Base-by-base conservation (phyloP, 2,888 invertebrate species). In the Lycia hirtaria region DNA sequence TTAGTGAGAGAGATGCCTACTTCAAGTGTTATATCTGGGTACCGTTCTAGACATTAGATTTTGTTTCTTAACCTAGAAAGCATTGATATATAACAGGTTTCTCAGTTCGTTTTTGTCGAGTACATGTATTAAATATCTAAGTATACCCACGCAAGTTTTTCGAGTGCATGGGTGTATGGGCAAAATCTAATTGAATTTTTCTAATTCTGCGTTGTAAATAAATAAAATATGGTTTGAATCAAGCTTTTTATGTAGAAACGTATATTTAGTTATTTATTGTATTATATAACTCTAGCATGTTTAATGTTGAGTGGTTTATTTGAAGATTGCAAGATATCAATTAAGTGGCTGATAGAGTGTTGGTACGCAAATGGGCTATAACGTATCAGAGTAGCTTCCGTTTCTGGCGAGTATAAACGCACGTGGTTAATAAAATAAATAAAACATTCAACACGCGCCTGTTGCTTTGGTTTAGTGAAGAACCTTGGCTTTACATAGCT, bases 341-440 rank as follows among this genome's bases (percentile, higher is more conserved):
- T 49, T 48, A 63, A 62, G 63, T 49, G 44, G 52, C 56, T 64
- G 60, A 54, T 63, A 57, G 69, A 68, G 67, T 72, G 62, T 68
- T 67, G 72, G 65, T 69, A 68, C 72, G 72, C 74, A 70, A 71
- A 72, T 65, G 60, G 56, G 63, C 62, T 72, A 70, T 72, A 76
- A 64, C 72, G 72, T 73, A 73, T 68, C 67, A 72, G 60, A 68
- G 65, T 73, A 73, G 71, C 76, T 80, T 82, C 80, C 79, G 76
- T 71, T 78, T 65, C 65, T 62, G 71, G 71, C 64, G 62, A 75
- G 73, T 70, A 74, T 81, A 83, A 80, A 78, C 80, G 71, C 73
- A 68, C 73, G 79, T 74, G 74, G 82, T 80, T 78, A 72, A 82
- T 87, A 83, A 83, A 83, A 83, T 85, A 88, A 87, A 87, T 87